Evolutionary conservation across 2,113 vertebrate species (phyloP).

Genomic region (Paraplagusia blochii): DNA sequence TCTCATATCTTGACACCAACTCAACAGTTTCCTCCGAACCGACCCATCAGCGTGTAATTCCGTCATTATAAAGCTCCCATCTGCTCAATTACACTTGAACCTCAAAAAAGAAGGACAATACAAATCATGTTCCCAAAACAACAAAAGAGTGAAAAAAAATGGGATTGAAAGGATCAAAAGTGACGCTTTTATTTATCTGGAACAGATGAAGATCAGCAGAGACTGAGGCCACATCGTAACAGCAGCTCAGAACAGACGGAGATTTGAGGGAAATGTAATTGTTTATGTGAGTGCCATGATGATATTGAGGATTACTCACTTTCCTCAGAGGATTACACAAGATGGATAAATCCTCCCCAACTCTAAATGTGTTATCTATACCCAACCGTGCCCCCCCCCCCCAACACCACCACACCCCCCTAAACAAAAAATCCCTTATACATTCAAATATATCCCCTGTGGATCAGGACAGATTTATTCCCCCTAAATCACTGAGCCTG

Average conservation of each 20-base stretch:
- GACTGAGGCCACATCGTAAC: not conserved
- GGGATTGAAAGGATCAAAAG: constrained; percentile 30
- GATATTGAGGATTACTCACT: constrained; percentile 51
- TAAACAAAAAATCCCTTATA: constrained; percentile 38
- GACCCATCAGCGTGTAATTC: not conserved
- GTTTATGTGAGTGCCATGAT: constrained; percentile 28
- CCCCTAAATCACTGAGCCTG: constrained; percentile 21
- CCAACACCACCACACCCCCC: too few species aligned
- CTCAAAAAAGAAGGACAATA: constrained; percentile 11
- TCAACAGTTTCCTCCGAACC: too few species aligned
- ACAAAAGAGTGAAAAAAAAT: too few species aligned
- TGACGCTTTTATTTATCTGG: constrained; percentile 27
- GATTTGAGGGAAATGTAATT: constrained; percentile 35
- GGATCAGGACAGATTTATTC: constrained; percentile 41
- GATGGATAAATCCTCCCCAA: constrained; percentile 46
- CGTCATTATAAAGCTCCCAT: constrained; percentile 3
- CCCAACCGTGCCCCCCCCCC: constrained; percentile 20
- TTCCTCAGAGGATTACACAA: constrained; percentile 55
- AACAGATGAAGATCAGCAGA: constrained; percentile 32
- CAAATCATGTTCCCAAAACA: constrained; percentile 14
- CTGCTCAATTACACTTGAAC: constrained; percentile 16
- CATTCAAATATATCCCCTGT: constrained; percentile 23
- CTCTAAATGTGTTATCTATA: constrained; percentile 54
- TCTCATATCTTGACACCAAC: too few species aligned
- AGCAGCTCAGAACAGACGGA: constrained; percentile 26